Evolutionary conservation across 1,140 invertebrate species (phyloP), one percentile per base, ranked within the genome.

Genomic region (Drosophila littoralis): DNA sequence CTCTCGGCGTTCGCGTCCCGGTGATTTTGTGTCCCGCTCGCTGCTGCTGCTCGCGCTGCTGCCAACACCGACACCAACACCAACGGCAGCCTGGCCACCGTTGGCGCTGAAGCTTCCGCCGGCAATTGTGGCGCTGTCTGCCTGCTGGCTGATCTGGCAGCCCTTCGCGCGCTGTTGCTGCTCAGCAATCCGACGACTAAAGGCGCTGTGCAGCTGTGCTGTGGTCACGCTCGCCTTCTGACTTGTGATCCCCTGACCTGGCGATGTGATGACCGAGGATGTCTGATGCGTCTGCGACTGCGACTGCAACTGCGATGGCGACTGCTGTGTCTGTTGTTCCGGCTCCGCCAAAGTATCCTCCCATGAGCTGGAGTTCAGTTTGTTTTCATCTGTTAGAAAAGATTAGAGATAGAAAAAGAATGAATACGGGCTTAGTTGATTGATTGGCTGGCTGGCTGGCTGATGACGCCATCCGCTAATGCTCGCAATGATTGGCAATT

Each of bases 61-160:
- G 48, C 66, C 65, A 65, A 74, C 72, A 33, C 57, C 40, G 15
- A 50, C 67, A 52, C 77, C 81, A 69, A 83, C 79, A 90, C 90
- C 90, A 91, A 91, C 90, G 90, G 86, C 90, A 73, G 80, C 83
- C 71, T 88, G 78, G 83, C 81, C 79, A 88, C 90, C 86, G 90
- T 90, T 90, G 90, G 85, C 81, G 86, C 79, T 88, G 74, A 85
- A 85, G 73, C 86, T 91, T 90, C 86, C 90, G 83, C 90, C 90
- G 81, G 90, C 90, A 88, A 91, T 91, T 91, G 90, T 91, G 89
- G 54, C 66, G 74, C 42, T 72, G 74, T 69, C 75, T 64, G 28
- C 13, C 51, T 65, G 71, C 60, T 71, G 70, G 64, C 73, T 73
- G 42, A 35, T 63, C 67, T 40, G 15, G 48, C 73, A 40, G 50